A percentile compares a stretch with the other conserved stretches of the same genome.
Evolutionary conservation across 2,888 invertebrate genomes (phyloP).

Genomic region (Muschampia plurimacula): DNA sequence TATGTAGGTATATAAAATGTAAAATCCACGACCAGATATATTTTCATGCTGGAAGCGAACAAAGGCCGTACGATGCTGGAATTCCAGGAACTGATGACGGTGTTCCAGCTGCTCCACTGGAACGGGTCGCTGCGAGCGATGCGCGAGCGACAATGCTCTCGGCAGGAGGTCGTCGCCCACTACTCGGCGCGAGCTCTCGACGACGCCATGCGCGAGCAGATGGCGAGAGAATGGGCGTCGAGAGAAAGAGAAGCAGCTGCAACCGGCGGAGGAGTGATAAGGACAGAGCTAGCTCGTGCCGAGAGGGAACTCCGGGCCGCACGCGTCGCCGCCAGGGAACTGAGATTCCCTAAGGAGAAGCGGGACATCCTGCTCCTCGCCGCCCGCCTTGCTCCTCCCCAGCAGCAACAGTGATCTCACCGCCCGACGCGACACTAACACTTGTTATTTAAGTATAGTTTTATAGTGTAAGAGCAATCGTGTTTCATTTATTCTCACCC

Average conservation of each 20-base stretch:
- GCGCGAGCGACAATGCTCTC: constrained; percentile 97
- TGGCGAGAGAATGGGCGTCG: constrained; percentile 98
- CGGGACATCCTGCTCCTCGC: constrained; percentile 97
- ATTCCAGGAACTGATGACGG: constrained; percentile 99
- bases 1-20: too few relatives aligned
- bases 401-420: constrained; percentile 79
- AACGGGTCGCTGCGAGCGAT: constrained; percentile 98
- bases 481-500: constrained; percentile 75
- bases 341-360: constrained; percentile 98
- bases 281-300: constrained; percentile 92
- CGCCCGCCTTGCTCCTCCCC: constrained; percentile 90
- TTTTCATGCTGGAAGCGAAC: constrained; percentile 92
- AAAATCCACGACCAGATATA: too few relatives aligned
- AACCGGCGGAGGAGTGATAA: constrained; percentile 87
- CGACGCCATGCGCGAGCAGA: constrained; percentile 98
- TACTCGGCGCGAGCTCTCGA: constrained; percentile 96
- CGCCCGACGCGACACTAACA: constrained; percentile 51
- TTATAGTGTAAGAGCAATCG: constrained; percentile 66
- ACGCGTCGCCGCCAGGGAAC: constrained; percentile 94
- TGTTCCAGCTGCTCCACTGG: constrained; percentile 98
- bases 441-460: constrained; percentile 79
- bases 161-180: constrained; percentile 96
- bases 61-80: constrained; percentile 98
- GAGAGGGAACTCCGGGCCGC: constrained; percentile 95
- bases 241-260: constrained; percentile 76